Conservation (phyloP, 2,113 vertebrate species). For the Proterorhinus semilunaris region DNA sequence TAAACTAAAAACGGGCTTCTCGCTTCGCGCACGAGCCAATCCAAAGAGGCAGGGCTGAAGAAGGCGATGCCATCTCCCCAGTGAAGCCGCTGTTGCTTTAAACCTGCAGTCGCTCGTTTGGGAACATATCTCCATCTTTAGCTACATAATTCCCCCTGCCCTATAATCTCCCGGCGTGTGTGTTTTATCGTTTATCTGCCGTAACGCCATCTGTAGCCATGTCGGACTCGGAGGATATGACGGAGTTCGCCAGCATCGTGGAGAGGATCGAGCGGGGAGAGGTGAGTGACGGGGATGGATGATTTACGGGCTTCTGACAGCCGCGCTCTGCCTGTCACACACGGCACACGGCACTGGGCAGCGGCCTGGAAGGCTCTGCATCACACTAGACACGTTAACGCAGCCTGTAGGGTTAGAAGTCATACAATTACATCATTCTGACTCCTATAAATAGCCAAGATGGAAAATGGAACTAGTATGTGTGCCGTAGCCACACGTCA, state of each 20-base stretch:
- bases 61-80: slow-evolving; percentile 29
- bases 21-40: slow-evolving; percentile 43
- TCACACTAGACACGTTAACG: background rate
- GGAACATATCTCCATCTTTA: background rate
- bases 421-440: background rate
- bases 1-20: slow-evolving; percentile 51
- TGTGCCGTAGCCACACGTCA: no score
- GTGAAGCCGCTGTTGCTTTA: slow-evolving; percentile 29
- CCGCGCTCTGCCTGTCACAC: slow-evolving; percentile 32
- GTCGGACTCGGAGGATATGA: slow-evolving; percentile 77
- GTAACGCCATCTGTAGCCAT: slow-evolving; percentile 60
- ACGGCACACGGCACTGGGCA: background rate
- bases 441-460: background rate
- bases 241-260: slow-evolving; percentile 85
- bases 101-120: slow-evolving; percentile 19
- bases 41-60: slow-evolving; percentile 20
- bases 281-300: slow-evolving; percentile 72
- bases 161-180: background rate
- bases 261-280: slow-evolving; percentile 84
- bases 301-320: slow-evolving; percentile 52
- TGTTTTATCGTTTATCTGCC: background rate
- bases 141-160: background rate
- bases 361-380: background rate
- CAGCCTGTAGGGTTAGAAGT: background rate
- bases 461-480: background rate